phyloP scores from a whole-genome alignment of 2,113 vertebrate genomes.

The Natator depressus region DNA sequence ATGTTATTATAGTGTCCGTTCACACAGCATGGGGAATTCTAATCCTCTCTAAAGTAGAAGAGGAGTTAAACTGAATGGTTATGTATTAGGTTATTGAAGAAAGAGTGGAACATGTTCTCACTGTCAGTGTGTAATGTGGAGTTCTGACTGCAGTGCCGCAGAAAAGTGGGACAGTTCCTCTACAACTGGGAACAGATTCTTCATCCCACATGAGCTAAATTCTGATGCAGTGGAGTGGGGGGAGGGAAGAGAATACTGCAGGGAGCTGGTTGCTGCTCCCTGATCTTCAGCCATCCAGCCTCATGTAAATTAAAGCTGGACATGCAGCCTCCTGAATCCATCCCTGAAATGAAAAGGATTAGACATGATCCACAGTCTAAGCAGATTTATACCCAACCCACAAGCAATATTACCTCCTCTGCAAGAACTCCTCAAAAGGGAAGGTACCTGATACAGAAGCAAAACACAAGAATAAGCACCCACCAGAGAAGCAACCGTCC shows the following conservation, averaged over 20 bases:
- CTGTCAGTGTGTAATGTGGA: not conserved
- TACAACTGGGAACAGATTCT: not conserved
- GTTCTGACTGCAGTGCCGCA: not conserved
- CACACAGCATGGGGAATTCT: not conserved
- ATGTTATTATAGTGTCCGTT: not conserved
- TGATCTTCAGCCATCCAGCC: not conserved
- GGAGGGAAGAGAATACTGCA: not conserved
- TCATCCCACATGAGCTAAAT: not conserved
- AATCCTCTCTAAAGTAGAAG: not conserved
- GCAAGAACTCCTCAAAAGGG: not conserved
- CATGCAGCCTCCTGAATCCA: not conserved
- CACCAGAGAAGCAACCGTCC: not conserved
- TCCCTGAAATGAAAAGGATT: not conserved
- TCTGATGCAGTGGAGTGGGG: not conserved
- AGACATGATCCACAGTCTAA: not conserved
- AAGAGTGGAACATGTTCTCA: not conserved
- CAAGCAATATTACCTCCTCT: not conserved
- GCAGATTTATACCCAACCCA: not conserved
- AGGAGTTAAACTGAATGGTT: not conserved
- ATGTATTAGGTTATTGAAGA: not conserved
- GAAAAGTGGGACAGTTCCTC: not conserved
- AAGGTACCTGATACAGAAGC: not conserved
- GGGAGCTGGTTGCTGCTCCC: not conserved
- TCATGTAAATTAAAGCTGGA: not conserved
- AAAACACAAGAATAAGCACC: not conserved